Evolutionary conservation across 1,140 invertebrate genomes (phyloP), one percentile per base, ranked within the genome.

Genomic region (Aphelinus certus): DNA sequence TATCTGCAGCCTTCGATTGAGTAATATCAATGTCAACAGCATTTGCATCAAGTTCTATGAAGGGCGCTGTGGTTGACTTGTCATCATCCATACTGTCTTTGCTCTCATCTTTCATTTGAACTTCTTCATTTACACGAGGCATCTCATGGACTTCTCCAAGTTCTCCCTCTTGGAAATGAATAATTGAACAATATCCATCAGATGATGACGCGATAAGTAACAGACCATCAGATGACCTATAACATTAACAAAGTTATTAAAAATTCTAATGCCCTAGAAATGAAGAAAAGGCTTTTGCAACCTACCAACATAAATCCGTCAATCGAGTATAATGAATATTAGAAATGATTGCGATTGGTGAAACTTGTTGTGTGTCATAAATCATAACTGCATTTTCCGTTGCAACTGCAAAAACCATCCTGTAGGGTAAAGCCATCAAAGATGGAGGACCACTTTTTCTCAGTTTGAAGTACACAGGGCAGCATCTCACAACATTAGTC

Each of bases 301-400:
- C 26, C 26, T 85, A 93, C 97, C 97, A 99, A 0, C 95, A 88
- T 26, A 98, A 77, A 88, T 99, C 97, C 56, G 95, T 98, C 7
- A 99, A 88, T 80, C 96, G 90, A 1, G 96, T 96, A 79, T 97
- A 98, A 86, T 99, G 97, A 81, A 98, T 96, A 81, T 98, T 96
- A 1, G 94, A 92, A 63, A 98, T 91, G 69, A 94, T 88, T 1
- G 93, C 96, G 85, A 98, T 92, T 0, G 97, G 97, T 55, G 90
- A 88, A 9, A 88, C 87, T 86, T 97, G 96, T 84, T 97, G 96
- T 6, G 96, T 98, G 84, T 98, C 97, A 84, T 97, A 98, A 26
- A 98, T 85, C 63, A 97, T 87, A 62, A 98, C 91, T 42, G 95
- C 93, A 79, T 93, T 93, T 80, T 95, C 92, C 1, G 97, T 97